These are phyloP conservation scores for Mico argentatus DNA, from an alignment of 2,797 vertebrate species.

Conservation along the genomic window DNA sequence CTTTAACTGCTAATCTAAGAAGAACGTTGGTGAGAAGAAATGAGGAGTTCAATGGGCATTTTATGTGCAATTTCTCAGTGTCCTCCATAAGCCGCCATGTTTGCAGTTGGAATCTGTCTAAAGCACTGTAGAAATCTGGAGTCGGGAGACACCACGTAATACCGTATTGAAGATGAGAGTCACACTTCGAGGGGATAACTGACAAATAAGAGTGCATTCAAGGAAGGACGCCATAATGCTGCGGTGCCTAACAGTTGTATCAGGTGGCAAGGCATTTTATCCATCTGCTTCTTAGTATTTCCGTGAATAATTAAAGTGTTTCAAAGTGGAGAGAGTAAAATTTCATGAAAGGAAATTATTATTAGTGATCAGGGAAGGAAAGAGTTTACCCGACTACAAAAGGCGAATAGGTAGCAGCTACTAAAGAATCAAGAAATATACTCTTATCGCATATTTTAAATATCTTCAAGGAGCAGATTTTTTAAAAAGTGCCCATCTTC, in stretches of 20 bases:
- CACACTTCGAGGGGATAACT: background rate
- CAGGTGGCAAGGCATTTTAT: background rate
- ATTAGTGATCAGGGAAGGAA: background rate
- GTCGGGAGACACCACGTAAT: accelerated
- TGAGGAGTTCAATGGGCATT: background rate
- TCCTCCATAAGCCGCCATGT: background rate
- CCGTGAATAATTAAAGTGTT: background rate
- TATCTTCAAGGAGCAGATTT: background rate
- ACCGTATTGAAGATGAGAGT: background rate
- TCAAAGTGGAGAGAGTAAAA: background rate
- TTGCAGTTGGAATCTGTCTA: background rate
- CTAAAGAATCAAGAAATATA: background rate
- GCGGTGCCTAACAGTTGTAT: background rate
- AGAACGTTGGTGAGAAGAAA: background rate
- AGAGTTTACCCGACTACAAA: background rate
- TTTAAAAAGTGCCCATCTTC: background rate
- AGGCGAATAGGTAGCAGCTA: background rate
- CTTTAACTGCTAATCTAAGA: background rate
- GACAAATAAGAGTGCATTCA: background rate
- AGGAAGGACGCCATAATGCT: background rate
- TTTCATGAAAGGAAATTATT: background rate
- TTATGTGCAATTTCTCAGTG: background rate
- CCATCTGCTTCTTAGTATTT: background rate
- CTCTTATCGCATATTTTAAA: background rate
- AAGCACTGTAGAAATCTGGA: background rate